Conservation (phyloP, 2,113 vertebrate species). For the Nettapus auritus region DNA sequence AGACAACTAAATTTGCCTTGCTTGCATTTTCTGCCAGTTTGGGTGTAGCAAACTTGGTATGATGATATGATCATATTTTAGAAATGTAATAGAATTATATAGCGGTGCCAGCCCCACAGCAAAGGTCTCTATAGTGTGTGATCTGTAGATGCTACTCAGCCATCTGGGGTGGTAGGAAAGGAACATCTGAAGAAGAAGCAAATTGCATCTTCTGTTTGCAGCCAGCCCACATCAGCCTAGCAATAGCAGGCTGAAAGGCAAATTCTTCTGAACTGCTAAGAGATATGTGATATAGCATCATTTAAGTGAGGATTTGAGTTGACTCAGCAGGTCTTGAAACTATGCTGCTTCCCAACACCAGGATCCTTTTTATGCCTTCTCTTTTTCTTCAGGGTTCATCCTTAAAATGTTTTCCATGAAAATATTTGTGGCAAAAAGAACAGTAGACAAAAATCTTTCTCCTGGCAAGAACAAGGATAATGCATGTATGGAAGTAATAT, state of each 20-base stretch:
- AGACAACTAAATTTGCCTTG: background rate
- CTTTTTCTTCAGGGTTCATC: background rate
- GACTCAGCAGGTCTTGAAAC: background rate
- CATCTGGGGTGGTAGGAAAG: constrained; percentile 14
- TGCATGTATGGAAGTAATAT: background rate
- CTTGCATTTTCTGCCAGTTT: constrained; percentile 21
- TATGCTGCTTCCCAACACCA: background rate
- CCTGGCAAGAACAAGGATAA: background rate
- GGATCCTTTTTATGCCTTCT: background rate
- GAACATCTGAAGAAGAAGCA: background rate
- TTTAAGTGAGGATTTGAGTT: background rate
- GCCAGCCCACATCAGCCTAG: background rate
- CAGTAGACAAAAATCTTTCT: background rate
- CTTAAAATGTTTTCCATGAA: background rate
- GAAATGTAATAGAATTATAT: background rate
- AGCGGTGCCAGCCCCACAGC: background rate
- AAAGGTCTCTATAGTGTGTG: background rate
- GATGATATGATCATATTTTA: background rate
- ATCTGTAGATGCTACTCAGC: background rate
- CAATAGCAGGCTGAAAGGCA: background rate
- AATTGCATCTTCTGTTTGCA: background rate
- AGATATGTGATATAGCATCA: background rate
- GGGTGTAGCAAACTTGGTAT: background rate
- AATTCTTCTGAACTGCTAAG: background rate
- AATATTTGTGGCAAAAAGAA: background rate